A percentile compares a stretch with the other conserved stretches of the same genome.
Evolutionary conservation across 2,888 invertebrate species (phyloP).

Genomic region (Cerastis leucographa): DNA sequence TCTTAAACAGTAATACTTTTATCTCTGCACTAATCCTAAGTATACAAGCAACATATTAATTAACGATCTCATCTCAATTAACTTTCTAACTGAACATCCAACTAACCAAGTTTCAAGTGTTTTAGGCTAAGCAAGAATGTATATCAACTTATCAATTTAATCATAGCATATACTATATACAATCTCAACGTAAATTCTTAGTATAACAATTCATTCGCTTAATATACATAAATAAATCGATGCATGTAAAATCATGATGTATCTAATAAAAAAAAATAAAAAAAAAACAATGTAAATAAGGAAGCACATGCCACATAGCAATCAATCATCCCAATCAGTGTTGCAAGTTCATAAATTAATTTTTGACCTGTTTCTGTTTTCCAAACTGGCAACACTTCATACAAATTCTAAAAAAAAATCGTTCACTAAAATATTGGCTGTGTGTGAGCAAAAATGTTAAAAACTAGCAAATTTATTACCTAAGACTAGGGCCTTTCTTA

Average conservation of each 20-base stretch:
- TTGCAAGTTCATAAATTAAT: conserved; percentile 62
- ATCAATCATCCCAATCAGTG: conserved; percentile 61
- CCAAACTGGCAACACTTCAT: conserved; percentile 57
- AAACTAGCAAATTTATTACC: conserved; percentile 82
- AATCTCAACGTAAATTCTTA: conserved; percentile 70
- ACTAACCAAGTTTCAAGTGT: conserved; percentile 53
- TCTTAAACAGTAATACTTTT: conserved; percentile 9
- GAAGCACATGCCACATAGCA: conserved; percentile 72
- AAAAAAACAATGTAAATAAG: conserved; percentile 67
- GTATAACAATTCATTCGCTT: conserved; percentile 64
- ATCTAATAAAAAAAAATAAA: conserved; percentile 58
- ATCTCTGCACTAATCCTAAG: conserved; percentile 64
- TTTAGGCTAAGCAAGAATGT: conserved; percentile 52
- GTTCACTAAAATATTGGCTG: conserved; percentile 75
- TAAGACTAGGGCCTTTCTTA: conserved; percentile 87
- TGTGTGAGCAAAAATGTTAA: conserved; percentile 83
- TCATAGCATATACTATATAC: conserved; percentile 68
- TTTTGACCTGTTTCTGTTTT: conserved; percentile 33
- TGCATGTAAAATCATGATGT: conserved; percentile 65
- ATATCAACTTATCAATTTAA: conserved; percentile 62
- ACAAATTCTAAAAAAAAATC: conserved; percentile 59
- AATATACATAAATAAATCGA: conserved; percentile 71
- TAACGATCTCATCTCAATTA: conserved; percentile 38
- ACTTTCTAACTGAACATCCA: conserved; percentile 46
- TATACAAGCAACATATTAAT: conserved; percentile 51